Base-by-base conservation (phyloP, 2,888 invertebrate species). In the Perithous albicinctus region DNA sequence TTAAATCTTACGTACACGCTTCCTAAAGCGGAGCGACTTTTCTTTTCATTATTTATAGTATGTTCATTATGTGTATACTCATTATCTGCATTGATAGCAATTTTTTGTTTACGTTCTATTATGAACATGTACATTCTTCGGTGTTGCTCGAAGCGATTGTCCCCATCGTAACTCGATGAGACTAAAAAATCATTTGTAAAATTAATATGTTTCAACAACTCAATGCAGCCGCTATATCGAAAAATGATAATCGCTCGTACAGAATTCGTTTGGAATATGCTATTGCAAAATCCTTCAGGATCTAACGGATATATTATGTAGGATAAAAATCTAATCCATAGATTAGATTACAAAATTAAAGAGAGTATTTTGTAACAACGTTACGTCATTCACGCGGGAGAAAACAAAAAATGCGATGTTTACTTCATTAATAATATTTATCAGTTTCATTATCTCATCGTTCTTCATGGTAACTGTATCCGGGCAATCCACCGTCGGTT, bases 401-500 rank as follows among this genome's bases (percentile, higher is more conserved):
- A n/a, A n/a, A n/a, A n/a, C n/a, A 29, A 67, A 66, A 70, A 72
- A 72, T 72, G 54, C 54, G 38, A 54, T 56, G 41, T 75, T 66
- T 46, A 56, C 12, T 46, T 18, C 38, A 15, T 61, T 29, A n/a
- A 46, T 48, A 46, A 35, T 51, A 38, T 63, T 15, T 23, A 35
- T 32, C 46, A 29, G 18, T 72, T 67, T 51, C 8, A 43, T 64
- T 54, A 26, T 66, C 18, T 41, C 43, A 23, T 56, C 41, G 35
- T 59, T 54, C 12, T n/a, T 46, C 46, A 43, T 78, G 63, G 69
- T 81, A 74, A 72, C 67, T 72, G 69, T 80, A 46, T 79, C 54
- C 56, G 70, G 35, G 54, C 75, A 56, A 80, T 80, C 80, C 80
- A 80, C 80, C 78, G 81, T 78, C 69, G 81, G 69, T 73, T 67